Percentiles rank a stretch among this genome's conserved stretches.
Evolutionary conservation across 2,888 invertebrate species (phyloP).

Genomic region (Sinopyrophorus schimmeli): DNA sequence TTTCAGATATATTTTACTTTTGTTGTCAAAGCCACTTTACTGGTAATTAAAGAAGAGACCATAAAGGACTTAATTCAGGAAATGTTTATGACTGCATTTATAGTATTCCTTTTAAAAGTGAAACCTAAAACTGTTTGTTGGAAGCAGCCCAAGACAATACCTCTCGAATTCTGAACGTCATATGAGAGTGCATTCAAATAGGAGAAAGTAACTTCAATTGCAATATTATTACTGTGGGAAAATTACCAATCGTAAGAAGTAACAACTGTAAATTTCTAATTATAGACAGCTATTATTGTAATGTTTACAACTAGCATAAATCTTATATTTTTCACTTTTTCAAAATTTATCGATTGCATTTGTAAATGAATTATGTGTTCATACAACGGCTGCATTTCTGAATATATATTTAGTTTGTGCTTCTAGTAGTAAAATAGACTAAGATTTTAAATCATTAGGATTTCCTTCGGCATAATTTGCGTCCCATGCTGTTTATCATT

Average conservation of each 20-base stretch:
- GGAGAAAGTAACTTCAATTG: slow-evolving; percentile 33
- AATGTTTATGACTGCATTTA: slow-evolving; percentile 30
- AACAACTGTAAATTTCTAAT: slow-evolving; percentile 27
- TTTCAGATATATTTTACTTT: slow-evolving; percentile 28
- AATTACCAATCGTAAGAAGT: slow-evolving; percentile 32
- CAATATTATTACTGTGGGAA: slow-evolving; percentile 27
- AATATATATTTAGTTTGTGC: slow-evolving; percentile 84
- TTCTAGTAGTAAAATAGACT: slow-evolving; percentile 94
- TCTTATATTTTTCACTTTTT: slow-evolving; percentile 95
- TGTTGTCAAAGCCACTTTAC: slow-evolving; percentile 43
- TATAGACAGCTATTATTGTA: slow-evolving; percentile 11
- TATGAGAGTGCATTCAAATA: slow-evolving; percentile 41
- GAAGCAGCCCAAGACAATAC: slow-evolving; percentile 46
- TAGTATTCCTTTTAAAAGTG: neutral
- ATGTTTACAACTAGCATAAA: slow-evolving; percentile 18
- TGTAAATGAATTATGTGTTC: slow-evolving; percentile 88
- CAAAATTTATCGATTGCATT: slow-evolving; percentile 97
- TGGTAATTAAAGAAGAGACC: neutral
- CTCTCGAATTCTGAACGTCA: slow-evolving; percentile 55
- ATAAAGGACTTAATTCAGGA: slow-evolving; percentile 42
- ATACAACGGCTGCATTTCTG: slow-evolving; percentile 88
- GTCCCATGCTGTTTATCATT: slow-evolving; percentile 82
- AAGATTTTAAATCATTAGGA: slow-evolving; percentile 94
- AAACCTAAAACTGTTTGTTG: neutral
- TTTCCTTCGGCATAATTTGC: slow-evolving; percentile 84